Evolutionary conservation across 1,140 invertebrate genomes (phyloP).

Genomic region (Dendrolimus punctatus): DNA sequence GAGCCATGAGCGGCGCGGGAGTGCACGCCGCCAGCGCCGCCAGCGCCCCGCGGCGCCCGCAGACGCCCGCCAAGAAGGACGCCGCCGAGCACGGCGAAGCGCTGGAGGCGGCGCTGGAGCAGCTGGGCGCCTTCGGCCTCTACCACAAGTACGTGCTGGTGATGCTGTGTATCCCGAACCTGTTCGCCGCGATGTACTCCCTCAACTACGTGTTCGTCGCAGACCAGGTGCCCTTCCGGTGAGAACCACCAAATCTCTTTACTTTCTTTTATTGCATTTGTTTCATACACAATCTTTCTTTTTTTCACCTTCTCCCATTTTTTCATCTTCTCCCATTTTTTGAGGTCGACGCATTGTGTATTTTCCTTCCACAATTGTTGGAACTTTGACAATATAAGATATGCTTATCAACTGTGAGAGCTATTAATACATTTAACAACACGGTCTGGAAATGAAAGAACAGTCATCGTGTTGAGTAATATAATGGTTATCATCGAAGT

Average conservation of each 20-base stretch:
- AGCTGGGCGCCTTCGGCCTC: constrained; percentile 62
- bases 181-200: constrained; percentile 68
- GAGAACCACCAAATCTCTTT: constrained; percentile 6
- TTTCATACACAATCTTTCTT: no score
- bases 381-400: no score
- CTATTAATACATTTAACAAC: no score
- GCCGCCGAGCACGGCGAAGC: constrained; percentile 15
- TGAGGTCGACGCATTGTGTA: no score
- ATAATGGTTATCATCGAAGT: no score
- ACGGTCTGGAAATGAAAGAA: no score
- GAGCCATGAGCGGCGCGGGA: not conserved
- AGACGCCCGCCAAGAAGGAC: constrained; percentile 7
- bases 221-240: constrained; percentile 72
- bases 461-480: no score
- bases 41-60: constrained; percentile 3
- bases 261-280: no score
- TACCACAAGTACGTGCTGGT: constrained; percentile 70
- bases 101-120: constrained; percentile 37
- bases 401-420: no score
- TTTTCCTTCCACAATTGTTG: no score
- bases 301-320: no score
- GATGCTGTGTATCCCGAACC: constrained; percentile 68
- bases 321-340: no score
- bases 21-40: constrained; percentile 15
- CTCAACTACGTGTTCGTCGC: constrained; percentile 73